phyloP scores from a whole-genome alignment of 2,113 vertebrate species.

The Hippoglossus stenolepis region DNA sequence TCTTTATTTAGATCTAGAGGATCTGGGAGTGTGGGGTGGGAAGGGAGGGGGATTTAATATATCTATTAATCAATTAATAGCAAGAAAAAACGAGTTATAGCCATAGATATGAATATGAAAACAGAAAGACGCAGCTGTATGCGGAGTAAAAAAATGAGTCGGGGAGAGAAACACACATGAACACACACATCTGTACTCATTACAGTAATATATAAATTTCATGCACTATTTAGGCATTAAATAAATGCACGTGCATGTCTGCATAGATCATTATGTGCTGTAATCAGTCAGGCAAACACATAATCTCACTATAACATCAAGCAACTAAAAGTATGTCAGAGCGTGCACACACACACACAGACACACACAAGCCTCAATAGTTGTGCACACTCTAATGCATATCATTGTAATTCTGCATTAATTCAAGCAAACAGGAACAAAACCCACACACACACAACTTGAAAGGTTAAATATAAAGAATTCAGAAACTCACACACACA shows the following conservation, averaged over 20 bases:
- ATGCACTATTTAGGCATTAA: conserved; percentile 16
- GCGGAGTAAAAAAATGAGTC: background rate
- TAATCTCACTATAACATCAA: conserved; percentile 8
- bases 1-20: too few relatives aligned
- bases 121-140: background rate
- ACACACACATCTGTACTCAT: conserved; percentile 6
- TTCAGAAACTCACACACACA: conserved; percentile 7
- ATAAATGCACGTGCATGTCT: background rate
- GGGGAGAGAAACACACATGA: background rate
- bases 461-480: conserved; percentile 39
- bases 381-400: too few relatives aligned
- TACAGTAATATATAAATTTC: conserved; percentile 13
- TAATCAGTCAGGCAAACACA: conserved; percentile 8
- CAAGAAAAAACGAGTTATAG: background rate
- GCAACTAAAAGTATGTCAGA: conserved; percentile 33
- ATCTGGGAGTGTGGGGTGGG: too few relatives aligned
- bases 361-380: background rate
- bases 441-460: conserved; percentile 8
- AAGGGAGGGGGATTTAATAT: too few relatives aligned
- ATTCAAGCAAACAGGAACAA: too few relatives aligned
- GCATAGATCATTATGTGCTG: conserved; percentile 1
- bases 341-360: background rate
- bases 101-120: background rate
- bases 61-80: background rate
- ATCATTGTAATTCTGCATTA: too few relatives aligned